Evolutionary conservation across 2,888 invertebrate species (phyloP).

Genomic region (Zaprionus bogoriensis): DNA sequence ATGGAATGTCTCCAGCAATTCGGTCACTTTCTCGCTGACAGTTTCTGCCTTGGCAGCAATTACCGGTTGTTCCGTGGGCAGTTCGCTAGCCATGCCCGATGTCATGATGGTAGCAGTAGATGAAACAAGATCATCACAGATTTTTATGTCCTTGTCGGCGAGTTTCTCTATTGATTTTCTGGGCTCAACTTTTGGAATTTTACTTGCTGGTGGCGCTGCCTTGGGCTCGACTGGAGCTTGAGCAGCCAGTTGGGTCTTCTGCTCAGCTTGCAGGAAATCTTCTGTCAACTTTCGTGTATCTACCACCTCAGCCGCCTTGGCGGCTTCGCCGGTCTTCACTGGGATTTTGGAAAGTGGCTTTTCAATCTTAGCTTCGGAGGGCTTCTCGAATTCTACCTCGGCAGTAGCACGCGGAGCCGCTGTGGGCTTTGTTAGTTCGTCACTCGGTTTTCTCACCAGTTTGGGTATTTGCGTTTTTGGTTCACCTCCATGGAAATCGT

Average conservation of each 20-base stretch:
- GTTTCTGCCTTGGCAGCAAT: constrained; percentile 60
- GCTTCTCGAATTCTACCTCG: constrained; percentile 48
- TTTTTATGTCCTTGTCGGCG: constrained; percentile 49
- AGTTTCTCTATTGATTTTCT: constrained; percentile 58
- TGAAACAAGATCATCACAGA: constrained; percentile 55
- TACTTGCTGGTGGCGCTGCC: constrained; percentile 59
- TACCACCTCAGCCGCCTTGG: constrained; percentile 37
- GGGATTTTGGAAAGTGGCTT: constrained; percentile 63
- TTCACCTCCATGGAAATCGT: constrained; percentile 73
- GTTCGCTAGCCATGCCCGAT: constrained; percentile 49
- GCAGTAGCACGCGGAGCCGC: constrained; percentile 64
- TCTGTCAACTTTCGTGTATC: constrained; percentile 61
- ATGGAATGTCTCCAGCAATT: constrained; percentile 63
- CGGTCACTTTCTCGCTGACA: constrained; percentile 56
- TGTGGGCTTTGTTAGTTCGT: constrained; percentile 54
- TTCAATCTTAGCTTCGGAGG: constrained; percentile 50
- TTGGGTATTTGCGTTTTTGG: constrained; percentile 67
- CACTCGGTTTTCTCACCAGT: constrained; percentile 46
- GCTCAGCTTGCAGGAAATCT: constrained; percentile 63
- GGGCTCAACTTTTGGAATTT: constrained; percentile 69
- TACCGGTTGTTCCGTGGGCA: constrained; percentile 40
- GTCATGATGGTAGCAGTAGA: constrained; percentile 58
- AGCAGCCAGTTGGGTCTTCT: constrained; percentile 40
- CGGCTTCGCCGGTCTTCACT: constrained; percentile 43
- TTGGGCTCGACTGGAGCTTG: constrained; percentile 37